These are phyloP conservation scores for Apogon talboti DNA, from an alignment of 2,797 vertebrate species.

Conservation along the genomic window DNA sequence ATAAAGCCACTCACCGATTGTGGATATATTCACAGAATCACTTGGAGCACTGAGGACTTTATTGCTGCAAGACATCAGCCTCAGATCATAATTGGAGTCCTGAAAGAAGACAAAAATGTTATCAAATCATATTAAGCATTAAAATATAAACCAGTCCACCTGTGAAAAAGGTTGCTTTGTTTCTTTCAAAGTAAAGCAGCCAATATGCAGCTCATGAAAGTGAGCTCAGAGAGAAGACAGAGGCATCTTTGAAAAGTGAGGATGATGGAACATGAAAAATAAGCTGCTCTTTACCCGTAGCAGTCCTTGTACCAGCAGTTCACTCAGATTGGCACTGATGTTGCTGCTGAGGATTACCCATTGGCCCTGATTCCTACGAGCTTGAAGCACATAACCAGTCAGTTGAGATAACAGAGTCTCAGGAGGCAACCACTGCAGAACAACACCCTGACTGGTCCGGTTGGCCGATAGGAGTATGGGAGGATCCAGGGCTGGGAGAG, in stretches of 20 bases:
- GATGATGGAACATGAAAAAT: background rate
- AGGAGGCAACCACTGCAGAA: slow-evolving; percentile 90
- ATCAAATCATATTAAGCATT: background rate
- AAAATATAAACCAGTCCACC: background rate
- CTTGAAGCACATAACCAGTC: slow-evolving; percentile 89
- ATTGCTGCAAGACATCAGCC: slow-evolving; percentile 89
- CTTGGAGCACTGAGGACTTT: slow-evolving; percentile 91
- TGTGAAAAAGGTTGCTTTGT: background rate
- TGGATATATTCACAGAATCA: slow-evolving; percentile 90
- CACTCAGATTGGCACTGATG: slow-evolving; percentile 85
- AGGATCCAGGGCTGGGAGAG: slow-evolving; percentile 81
- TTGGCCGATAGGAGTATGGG: slow-evolving; percentile 87
- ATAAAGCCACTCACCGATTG: slow-evolving; percentile 82
- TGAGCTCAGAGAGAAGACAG: too few species aligned
- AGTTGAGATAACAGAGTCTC: slow-evolving; percentile 78
- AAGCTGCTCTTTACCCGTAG: slow-evolving; percentile 84
- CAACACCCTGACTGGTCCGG: slow-evolving; percentile 84
- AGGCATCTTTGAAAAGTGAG: background rate
- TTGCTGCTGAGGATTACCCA: slow-evolving; percentile 90
- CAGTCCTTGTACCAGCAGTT: slow-evolving; percentile 91
- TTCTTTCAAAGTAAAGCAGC: too few species aligned
- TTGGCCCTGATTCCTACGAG: slow-evolving; percentile 84
- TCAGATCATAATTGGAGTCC: slow-evolving; percentile 92
- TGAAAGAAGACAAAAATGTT: slow-evolving; percentile 59
- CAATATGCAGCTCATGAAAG: background rate